Percentiles rank a stretch among this genome's conserved stretches.
Evolutionary conservation across 2,113 vertebrate genomes (phyloP).

Genomic region (Rattus rattus): DNA sequence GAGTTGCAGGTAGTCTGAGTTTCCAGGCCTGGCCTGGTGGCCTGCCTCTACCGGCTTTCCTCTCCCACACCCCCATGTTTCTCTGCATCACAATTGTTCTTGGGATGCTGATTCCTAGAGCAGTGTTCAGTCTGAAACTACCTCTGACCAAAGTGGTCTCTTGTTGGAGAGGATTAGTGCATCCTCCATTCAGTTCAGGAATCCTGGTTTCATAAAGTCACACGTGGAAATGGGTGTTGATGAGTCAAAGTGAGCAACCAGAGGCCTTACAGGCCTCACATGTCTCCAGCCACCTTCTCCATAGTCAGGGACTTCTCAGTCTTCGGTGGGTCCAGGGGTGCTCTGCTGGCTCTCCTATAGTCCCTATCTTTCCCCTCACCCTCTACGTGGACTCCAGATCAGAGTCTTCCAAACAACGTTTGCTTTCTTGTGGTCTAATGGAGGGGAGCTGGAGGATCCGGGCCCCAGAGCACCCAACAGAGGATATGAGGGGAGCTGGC

Average conservation of each 20-base stretch:
- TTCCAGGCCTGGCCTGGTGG: background rate
- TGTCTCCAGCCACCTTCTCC: background rate
- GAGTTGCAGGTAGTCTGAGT: constrained; percentile 6
- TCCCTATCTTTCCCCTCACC: background rate
- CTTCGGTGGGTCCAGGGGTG: background rate
- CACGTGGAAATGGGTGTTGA: background rate
- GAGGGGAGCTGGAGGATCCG: background rate
- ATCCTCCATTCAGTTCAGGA: background rate
- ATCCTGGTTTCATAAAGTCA: background rate
- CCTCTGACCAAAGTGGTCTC: background rate
- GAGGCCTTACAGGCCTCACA: background rate
- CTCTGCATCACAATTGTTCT: background rate
- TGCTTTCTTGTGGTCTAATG: background rate
- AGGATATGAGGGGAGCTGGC: background rate
- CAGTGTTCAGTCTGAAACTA: background rate
- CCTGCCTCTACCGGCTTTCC: background rate
- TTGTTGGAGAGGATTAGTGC: background rate
- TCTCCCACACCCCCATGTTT: background rate
- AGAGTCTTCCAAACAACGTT: background rate
- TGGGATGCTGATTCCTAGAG: background rate
- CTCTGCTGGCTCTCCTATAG: background rate
- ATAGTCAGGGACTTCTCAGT: background rate
- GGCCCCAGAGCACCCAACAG: background rate
- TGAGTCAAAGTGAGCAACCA: background rate
- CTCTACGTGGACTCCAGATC: background rate